Conservation (phyloP, 2,888 invertebrate genomes). For the Resseliella maxima region DNA sequence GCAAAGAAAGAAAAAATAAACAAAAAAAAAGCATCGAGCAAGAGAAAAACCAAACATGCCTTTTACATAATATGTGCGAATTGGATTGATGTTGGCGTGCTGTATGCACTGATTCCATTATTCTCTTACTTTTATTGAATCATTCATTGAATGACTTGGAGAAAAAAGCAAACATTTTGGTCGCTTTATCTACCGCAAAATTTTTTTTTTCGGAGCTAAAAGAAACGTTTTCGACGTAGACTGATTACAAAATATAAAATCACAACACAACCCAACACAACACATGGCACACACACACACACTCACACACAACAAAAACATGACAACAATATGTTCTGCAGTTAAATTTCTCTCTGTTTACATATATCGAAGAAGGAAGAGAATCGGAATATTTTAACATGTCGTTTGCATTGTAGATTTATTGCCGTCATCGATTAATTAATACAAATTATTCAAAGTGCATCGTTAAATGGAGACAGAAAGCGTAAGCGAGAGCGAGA, state of each 20-base stretch:
- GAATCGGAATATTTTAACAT: slow-evolving; percentile 41
- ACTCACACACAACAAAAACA: not conserved
- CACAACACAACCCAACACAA: not conserved
- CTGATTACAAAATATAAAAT: slow-evolving; percentile 39
- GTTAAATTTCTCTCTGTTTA: not conserved
- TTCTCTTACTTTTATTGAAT: not conserved
- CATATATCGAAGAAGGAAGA: slow-evolving; percentile 4
- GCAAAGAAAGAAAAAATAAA: not conserved
- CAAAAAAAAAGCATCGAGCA: not conserved
- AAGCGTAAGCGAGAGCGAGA: no score
- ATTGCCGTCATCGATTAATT: slow-evolving; percentile 31
- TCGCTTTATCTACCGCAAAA: not conserved
- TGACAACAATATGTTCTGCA: not conserved
- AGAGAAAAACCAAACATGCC: not conserved
- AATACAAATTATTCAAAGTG: slow-evolving; percentile 48
- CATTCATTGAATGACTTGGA: no score
- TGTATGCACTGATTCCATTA: slow-evolving; percentile 27
- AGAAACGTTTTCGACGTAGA: not conserved
- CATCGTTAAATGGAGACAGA: not conserved
- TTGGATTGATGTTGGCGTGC: slow-evolving; percentile 27
- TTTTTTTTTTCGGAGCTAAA: not conserved
- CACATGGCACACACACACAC: not conserved
- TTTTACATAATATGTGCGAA: slow-evolving; percentile 34
- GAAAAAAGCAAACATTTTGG: no score
- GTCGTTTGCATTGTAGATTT: slow-evolving; percentile 31